phyloP scores from a whole-genome alignment of 2,797 vertebrate genomes.

The Hybognathus amarus region DNA sequence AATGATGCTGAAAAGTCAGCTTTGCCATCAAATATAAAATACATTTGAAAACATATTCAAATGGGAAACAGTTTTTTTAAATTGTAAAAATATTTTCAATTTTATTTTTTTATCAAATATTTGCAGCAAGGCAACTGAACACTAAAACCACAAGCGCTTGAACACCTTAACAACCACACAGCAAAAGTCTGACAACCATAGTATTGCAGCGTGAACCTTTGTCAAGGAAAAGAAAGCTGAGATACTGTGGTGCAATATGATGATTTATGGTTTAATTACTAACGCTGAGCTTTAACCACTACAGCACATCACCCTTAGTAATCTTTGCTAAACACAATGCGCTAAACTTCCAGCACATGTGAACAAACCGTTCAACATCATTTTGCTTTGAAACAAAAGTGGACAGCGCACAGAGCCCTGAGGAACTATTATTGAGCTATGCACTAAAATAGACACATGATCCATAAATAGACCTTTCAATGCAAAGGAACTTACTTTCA shows the following conservation, averaged over 20 bases:
- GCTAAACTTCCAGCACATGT: background rate
- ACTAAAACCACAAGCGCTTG: background rate
- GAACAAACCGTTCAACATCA: constrained; percentile 2
- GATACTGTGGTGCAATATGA: background rate
- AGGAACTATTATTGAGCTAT: constrained; percentile 25
- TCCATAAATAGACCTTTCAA: constrained; percentile 42
- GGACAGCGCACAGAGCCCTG: constrained; percentile 29
- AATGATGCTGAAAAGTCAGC: no score
- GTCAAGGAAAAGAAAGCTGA: background rate
- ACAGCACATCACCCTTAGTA: background rate
- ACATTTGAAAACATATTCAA: background rate
- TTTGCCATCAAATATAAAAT: no score
- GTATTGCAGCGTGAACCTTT: background rate
- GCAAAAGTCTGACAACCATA: background rate
- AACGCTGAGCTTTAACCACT: background rate
- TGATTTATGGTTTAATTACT: background rate
- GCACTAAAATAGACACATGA: constrained; percentile 19
- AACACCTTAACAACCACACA: constrained; percentile 3
- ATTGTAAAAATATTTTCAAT: no score
- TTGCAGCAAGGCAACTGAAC: background rate
- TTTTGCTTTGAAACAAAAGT: constrained; percentile 22
- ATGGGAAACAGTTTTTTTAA: background rate
- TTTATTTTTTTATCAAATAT: background rate
- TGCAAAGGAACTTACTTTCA: constrained; percentile 18
- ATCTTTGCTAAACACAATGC: background rate